Base-by-base conservation (phyloP, 2,797 vertebrate genomes). In the Sebastes alutus region DNA sequence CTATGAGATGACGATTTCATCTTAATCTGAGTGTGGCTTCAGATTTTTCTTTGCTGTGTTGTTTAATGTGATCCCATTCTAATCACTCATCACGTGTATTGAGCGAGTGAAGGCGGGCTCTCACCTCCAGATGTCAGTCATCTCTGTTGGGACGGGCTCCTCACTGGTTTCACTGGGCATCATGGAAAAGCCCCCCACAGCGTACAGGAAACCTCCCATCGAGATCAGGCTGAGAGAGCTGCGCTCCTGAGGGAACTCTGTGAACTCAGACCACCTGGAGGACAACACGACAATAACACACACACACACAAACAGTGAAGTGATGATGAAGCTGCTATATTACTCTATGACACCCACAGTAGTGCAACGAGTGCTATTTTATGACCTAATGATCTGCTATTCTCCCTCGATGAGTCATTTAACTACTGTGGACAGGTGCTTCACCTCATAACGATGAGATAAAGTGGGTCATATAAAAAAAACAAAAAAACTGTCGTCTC, bases 71-170 rank as follows among this genome's bases (percentile, higher is more conserved):
- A 2, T 59, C 52, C 65, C 66, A 52, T 32, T 56, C 11, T 18
- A n/a, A 35, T 7, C 6, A 18, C 22, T 38, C 30, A 12, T 65
- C 8, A 1, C 4, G 32, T 14, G 6, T 52, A 27, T 29, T 49
- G 33, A 68, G 6, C 1, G 4, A 13, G 42, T 60, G 20, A 18
- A 4, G 42, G 9, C 6, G 20, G 4, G 38, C 63, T 29, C 66
- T 97, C 80, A 98, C 99, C 97, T 99, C 99, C 99, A 99, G 61
- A 99, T 95, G 2, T 99, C 99, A 0, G 96, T 98, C 92, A 99
- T 97, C 89, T 99, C 99, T 0, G 97, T 99, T 11, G 99, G 99
- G 33, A 96, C 95, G 27, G 97, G 92, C 81, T 99, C 97, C 54
- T 97, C 97, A 3, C 95, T 96, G 0, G 95, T 96, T 84, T 99